Base-by-base conservation (phyloP, 1,140 invertebrate genomes). In the Panagrolaimus sp. region DNA sequence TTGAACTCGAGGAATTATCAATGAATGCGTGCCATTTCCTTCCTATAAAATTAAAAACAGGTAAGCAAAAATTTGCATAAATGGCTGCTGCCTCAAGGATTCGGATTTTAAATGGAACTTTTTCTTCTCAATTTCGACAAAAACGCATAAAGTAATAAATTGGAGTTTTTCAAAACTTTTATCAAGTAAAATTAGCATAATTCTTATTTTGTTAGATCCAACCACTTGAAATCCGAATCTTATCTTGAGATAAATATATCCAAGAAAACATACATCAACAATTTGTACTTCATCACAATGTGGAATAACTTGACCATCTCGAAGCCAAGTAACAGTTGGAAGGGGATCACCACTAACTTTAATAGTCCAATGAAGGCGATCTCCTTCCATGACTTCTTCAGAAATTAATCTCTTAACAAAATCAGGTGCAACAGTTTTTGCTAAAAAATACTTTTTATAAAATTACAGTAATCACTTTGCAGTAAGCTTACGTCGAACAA, bases 311-410 rank as follows among this genome's bases (percentile, higher is more conserved):
- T 84, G 73, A 78, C 85, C 85, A 71, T 87, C 84, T 17, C 84
- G 75, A 71, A 84, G 84, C 86, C 86, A 87, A 46, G 83, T 85
- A 63, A 87, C 85, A 32, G 77, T 80, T 17, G 86, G 86, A 12
- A 78, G 68, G 3, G 86, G 86, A 45, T 84, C 81, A 14, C 86
- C 86, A 32, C 79, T 83, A 0, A 86, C 84, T 70, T 82, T 76
- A 43, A 87, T 84, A 6, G 80, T 85, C 75, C 87, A 83, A 47
- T 78, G 74, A 21, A 87, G 78, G 7, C 83, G 74, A 21, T 85
- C 76, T 10, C 86, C 85, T 71, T 86, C 85, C 66, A 69, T 72
- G 24, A 84, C 52, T 68, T 83, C 78, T 67, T 83, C 73, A 46
- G 78, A 78, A 68, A 84, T 79, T 43, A 87, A 75, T 47, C 84